Evolutionary conservation across 2,888 invertebrate species (phyloP).

Genomic region (Cistogaster globosa): DNA sequence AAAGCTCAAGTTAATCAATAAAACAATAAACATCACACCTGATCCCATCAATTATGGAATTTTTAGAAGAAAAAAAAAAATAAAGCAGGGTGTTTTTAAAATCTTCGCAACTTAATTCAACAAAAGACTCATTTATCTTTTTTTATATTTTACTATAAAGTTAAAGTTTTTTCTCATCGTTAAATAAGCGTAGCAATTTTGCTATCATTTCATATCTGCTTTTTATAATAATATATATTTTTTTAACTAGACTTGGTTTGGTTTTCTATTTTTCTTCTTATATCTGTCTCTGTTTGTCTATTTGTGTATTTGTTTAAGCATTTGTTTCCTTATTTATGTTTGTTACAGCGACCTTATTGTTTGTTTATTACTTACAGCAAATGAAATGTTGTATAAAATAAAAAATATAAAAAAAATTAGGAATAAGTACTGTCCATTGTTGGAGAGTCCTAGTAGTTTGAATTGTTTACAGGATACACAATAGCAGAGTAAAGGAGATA

Average conservation of each 20-base stretch:
- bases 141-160: conserved; percentile 2
- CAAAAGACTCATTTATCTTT: background rate
- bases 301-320: conserved; percentile 11
- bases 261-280: background rate
- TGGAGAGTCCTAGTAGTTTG: conserved; percentile 4
- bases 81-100: background rate
- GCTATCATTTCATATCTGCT: conserved; percentile 40
- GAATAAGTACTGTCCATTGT: conserved; percentile 12
- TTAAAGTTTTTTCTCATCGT: conserved; percentile 38
- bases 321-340: conserved; percentile 51
- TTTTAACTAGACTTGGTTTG: conserved; percentile 17
- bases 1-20: too few species aligned
- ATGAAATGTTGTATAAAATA: conserved; percentile 27
- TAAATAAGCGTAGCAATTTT: conserved; percentile 63
- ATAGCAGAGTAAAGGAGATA: conserved; percentile 28
- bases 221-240: background rate
- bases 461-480: conserved; percentile 46
- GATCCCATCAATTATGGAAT: too few species aligned
- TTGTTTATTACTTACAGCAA: conserved; percentile 62
- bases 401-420: background rate
- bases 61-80: background rate
- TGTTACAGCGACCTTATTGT: conserved; percentile 57
- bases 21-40: too few species aligned
- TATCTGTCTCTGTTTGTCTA: conserved; percentile 27
- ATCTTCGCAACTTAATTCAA: background rate